Evolutionary conservation across 1,140 invertebrate genomes (phyloP), one percentile per base, ranked within the genome.

Genomic region (Linepithema humile): DNA sequence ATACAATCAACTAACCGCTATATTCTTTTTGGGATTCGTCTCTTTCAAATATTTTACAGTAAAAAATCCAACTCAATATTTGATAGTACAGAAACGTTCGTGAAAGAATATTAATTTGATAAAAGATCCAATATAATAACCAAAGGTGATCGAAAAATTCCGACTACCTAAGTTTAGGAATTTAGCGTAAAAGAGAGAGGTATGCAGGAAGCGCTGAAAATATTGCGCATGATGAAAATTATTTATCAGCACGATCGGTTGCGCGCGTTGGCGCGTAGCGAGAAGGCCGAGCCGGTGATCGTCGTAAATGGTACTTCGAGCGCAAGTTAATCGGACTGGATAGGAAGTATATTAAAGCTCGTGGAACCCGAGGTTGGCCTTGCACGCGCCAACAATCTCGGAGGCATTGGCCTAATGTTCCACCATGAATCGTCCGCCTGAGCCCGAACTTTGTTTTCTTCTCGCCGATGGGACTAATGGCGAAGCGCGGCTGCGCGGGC

Each of bases 381-480:
- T 90, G 86, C 88, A 88, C 88, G 85, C 85, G 87, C 87, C 87
- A 60, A 77, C 74, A 35, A 80, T 83, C 75, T 69, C 40, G 45
- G 45, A 88, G 88, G 77, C 88, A 87, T 88, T 89, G 88, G 85
- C 88, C 87, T 82, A 64, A 84, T 67, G 50, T 38, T 85, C 20
- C 73, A 35, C 48, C 64, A 35, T 77, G 75, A 87, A 85, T 70
- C 72, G 73, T 55, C 10, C 62, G 93, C 23, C 74, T 32, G 10
- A 10, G 38, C 15, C 62, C 12, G 6, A 62, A 83, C 43, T 84
- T 84, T 75, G 64, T 85, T 85, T 80, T 70, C 55, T 67, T 72
- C 86, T 77, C 10, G 32, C 50, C 55, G 59, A 80, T 77, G 53
- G 50, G 48, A 64, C 43, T 59, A 59, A 73, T 59, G 38, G 50